A percentile compares a stretch with the other conserved stretches of the same genome.
phyloP scores from a whole-genome alignment of 2,888 invertebrate species.

The Allolobophora icterica region DNA sequence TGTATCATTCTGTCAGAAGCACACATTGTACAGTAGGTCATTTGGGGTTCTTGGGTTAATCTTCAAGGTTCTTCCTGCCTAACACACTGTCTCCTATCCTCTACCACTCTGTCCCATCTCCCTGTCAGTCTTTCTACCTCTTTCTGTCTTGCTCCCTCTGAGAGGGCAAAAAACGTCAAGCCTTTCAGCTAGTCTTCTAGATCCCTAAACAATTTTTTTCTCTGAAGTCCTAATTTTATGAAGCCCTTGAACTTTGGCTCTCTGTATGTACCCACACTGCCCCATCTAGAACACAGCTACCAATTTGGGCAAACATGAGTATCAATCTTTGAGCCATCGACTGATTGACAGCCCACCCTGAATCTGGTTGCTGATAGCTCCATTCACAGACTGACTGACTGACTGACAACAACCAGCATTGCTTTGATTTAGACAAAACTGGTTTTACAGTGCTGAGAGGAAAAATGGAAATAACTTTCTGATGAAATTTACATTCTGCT shows the following conservation, averaged over 20 bases:
- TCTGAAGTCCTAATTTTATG: too few relatives aligned
- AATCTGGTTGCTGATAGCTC: neutral
- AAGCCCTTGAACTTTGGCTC: too few relatives aligned
- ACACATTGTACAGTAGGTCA: too few relatives aligned
- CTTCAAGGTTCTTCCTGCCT: neutral
- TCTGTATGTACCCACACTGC: too few relatives aligned
- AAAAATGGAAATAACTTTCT: too few relatives aligned
- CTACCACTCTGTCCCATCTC: constrained; percentile 6
- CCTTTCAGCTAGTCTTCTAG: too few relatives aligned
- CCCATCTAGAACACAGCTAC: too few relatives aligned
- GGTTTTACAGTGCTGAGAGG: neutral
- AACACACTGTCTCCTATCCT: neutral
- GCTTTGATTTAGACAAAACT: neutral
- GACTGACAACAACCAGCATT: neutral
- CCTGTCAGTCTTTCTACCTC: neutral
- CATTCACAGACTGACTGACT: neutral
- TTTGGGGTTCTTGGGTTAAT: too few relatives aligned
- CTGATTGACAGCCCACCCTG: neutral
- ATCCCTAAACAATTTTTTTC: too few relatives aligned
- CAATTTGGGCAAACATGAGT: neutral
- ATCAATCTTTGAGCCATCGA: neutral
- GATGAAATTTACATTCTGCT: neutral
- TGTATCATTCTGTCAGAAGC: too few relatives aligned
- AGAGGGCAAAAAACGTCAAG: neutral
- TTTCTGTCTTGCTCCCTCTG: neutral